These are phyloP conservation scores for Eupithecia tripunctaria DNA, from an alignment of 2,888 invertebrate species.

Conservation along the genomic window DNA sequence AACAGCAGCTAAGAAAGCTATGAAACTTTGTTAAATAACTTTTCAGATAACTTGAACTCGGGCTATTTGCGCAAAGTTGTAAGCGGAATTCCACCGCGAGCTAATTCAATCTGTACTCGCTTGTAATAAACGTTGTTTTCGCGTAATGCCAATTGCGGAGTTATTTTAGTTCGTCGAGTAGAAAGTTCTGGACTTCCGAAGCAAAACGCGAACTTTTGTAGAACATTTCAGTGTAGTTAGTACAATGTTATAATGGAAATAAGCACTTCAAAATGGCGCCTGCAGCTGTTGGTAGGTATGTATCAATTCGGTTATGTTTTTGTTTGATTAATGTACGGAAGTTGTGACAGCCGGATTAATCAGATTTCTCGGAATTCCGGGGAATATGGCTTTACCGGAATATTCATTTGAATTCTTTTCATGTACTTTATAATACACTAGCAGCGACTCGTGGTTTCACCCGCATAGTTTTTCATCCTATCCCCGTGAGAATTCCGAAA, in stretches of 20 bases:
- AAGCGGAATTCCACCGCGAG: constrained; percentile 78
- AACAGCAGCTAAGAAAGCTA: constrained; percentile 77
- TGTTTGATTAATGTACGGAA: constrained; percentile 59
- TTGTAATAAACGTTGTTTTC: constrained; percentile 84
- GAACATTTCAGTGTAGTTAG: constrained; percentile 85
- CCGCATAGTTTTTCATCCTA: too few species aligned
- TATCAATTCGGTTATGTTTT: constrained; percentile 69
- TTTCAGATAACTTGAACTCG: constrained; percentile 85
- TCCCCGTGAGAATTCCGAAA: too few species aligned
- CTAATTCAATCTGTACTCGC: constrained; percentile 83
- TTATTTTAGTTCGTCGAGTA: constrained; percentile 73
- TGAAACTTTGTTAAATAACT: constrained; percentile 85
- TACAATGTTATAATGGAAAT: constrained; percentile 85
- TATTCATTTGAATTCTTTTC: constrained; percentile 25
- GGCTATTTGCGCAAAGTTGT: constrained; percentile 82
- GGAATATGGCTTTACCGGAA: constrained; percentile 38
- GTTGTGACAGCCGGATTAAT: constrained; percentile 55
- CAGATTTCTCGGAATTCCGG: constrained; percentile 42
- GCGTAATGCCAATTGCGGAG: constrained; percentile 79
- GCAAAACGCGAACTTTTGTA: constrained; percentile 85
- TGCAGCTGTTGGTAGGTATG: constrained; percentile 72
- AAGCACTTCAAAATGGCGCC: constrained; percentile 85
- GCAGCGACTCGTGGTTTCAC: too few species aligned
- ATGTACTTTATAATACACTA: background rate
- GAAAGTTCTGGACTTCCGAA: constrained; percentile 84